Evolutionary conservation across 2,888 invertebrate genomes (phyloP), one percentile per base, ranked within the genome.

Genomic region (Sinotaia quadrata): DNA sequence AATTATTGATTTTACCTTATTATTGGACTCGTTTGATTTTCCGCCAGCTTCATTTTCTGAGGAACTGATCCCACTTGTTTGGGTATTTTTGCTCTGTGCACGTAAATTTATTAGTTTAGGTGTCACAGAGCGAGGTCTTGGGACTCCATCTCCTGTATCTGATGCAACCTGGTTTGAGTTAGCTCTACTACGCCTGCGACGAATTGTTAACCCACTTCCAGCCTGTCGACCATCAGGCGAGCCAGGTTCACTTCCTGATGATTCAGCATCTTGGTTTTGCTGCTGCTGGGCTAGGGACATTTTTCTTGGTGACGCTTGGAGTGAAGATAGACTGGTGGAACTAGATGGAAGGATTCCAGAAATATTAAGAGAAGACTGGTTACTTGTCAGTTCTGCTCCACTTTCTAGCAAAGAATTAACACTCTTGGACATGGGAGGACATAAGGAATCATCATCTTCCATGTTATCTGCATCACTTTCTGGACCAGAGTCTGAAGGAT

Each of bases 401-500:
- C 15, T 27, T 24, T 54, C 54, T 29, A 31, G 29, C 18, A 18
- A 2, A 24, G 54, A 18, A 29, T 24, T 4, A 15, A 54, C 54
- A 29, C 27, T 27, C 27, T 54, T 54, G 5, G 5, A 7, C 8
- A 54, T 10, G 5, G 54, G 29, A 8, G 31, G 7, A 24, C 31
- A 31, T 10, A 31, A 41, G n/a, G 27, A 51, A 29, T 63, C 63
- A 12, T 37, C 54, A n/a, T 65, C 65, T 2, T 65, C 65, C 33
- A 37, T 37, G 44, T 65, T 65, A 36, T 65, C 68, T 15, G 58
- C 67, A 29, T 71, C 73, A 27, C 70, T 68, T 27, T 71, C 71
- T 27, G 68, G 59, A 34, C 72, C 74, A 2, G 74, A 72, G 34
- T 74, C 74, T 8, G 74, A 74, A 5, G 72, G 72, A 58, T 68